Percentiles rank a stretch among this genome's conserved stretches.
Evolutionary conservation across 1,140 invertebrate genomes (phyloP).

Genomic region (Grapholita molesta): DNA sequence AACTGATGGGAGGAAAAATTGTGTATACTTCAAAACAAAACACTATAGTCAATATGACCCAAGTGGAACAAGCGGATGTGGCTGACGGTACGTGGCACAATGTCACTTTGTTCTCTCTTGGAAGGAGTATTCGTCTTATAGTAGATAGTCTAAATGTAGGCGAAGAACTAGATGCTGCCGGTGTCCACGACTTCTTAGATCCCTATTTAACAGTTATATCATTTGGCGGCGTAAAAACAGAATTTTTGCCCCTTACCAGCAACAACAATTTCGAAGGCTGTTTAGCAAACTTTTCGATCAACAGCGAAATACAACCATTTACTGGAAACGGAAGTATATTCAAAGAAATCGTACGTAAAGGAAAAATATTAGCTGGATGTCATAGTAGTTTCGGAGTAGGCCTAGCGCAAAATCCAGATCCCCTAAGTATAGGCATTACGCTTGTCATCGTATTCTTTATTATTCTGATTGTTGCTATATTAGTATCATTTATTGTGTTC

Average conservation of each 20-base stretch:
- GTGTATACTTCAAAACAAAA: conserved; percentile 88
- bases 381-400: conserved; percentile 85
- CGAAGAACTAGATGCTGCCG: conserved; percentile 89
- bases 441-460: conserved; percentile 97
- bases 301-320: conserved; percentile 93
- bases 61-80: conserved; percentile 76
- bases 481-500: conserved; percentile 94
- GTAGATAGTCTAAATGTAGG: conserved; percentile 86
- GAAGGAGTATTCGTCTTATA: conserved; percentile 84
- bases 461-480: conserved; percentile 90
- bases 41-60: conserved; percentile 89
- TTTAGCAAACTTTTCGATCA: conserved; percentile 92
- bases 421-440: conserved; percentile 93
- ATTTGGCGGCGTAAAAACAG: conserved; percentile 84
- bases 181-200: conserved; percentile 94
- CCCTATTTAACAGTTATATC: conserved; percentile 90
- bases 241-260: conserved; percentile 75
- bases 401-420: conserved; percentile 88
- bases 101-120: conserved; percentile 83
- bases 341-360: conserved; percentile 81
- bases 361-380: conserved; percentile 84
- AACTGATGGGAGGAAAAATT: conserved; percentile 85
- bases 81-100: conserved; percentile 93
- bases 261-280: conserved; percentile 90
- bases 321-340: conserved; percentile 92